Conservation (phyloP, 2,888 invertebrate genomes). For the Fissipunctia ypsillon region DNA sequence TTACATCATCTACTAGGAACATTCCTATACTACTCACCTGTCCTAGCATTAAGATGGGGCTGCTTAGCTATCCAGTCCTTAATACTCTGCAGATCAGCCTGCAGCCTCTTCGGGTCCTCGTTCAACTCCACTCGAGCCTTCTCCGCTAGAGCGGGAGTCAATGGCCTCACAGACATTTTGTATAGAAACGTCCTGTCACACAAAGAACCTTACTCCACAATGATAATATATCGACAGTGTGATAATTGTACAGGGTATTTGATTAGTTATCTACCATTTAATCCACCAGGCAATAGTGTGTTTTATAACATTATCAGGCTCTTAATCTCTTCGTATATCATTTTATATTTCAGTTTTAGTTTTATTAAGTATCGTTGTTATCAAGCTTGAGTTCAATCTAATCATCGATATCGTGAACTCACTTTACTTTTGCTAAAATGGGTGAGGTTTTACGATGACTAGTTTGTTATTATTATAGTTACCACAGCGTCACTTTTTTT, state of each 20-base stretch:
- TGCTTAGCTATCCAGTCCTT: constrained; percentile 91
- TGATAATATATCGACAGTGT: constrained; percentile 45
- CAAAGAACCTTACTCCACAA: constrained; percentile 47
- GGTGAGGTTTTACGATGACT: constrained; percentile 18
- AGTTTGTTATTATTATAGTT: background rate
- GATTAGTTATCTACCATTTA: constrained; percentile 69
- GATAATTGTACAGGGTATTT: constrained; percentile 60
- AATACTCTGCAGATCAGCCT: constrained; percentile 86
- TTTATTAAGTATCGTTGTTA: constrained; percentile 17
- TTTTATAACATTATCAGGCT: constrained; percentile 36
- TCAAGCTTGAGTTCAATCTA: constrained; percentile 32
- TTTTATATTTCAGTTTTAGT: constrained; percentile 1
- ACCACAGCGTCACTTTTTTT: background rate
- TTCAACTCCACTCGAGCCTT: constrained; percentile 88
- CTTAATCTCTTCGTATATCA: constrained; percentile 26
- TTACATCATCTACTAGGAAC: constrained; percentile 15
- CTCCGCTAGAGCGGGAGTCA: constrained; percentile 77
- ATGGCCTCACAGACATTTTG: constrained; percentile 77
- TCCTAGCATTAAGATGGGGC: constrained; percentile 86
- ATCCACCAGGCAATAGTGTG: constrained; percentile 46
- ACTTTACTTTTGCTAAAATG: background rate
- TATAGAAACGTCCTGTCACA: constrained; percentile 43
- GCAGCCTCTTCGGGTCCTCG: constrained; percentile 87
- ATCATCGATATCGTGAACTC: constrained; percentile 15
- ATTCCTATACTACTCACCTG: constrained; percentile 65